phyloP scores from a whole-genome alignment of 1,140 invertebrate species.

The Phocides pigmalion region DNA sequence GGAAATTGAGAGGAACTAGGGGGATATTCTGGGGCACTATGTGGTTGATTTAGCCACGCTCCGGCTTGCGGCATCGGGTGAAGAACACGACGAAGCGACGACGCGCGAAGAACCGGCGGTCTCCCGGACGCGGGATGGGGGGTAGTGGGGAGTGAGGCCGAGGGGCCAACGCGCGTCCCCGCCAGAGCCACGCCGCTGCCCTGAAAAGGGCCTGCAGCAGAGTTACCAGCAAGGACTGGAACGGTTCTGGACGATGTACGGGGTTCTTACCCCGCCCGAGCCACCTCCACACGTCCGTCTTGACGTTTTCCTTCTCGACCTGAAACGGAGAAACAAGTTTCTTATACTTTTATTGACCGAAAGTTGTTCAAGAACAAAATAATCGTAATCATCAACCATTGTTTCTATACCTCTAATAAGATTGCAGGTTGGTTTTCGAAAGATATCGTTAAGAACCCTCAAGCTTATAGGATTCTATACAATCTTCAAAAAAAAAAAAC shows the following conservation, averaged over 20 bases:
- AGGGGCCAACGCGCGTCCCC: neutral
- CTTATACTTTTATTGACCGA: too few species aligned
- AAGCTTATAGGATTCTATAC: too few species aligned
- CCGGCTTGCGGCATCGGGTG: neutral
- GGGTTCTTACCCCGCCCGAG: neutral
- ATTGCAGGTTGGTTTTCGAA: too few species aligned
- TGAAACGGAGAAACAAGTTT: too few species aligned
- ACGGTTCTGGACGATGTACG: neutral
- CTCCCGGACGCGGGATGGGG: neutral
- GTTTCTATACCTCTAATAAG: too few species aligned
- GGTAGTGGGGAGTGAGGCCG: neutral
- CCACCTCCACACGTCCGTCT: neutral
- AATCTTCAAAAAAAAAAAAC: too few species aligned
- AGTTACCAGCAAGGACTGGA: neutral
- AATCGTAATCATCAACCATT: too few species aligned
- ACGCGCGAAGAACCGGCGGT: neutral
- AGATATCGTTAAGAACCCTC: too few species aligned
- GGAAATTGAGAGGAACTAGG: too few species aligned
- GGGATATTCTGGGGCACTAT: too few species aligned
- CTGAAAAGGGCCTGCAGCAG: neutral
- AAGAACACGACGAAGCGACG: neutral
- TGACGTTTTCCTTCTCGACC: neutral
- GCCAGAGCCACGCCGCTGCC: neutral
- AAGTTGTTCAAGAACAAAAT: too few species aligned
- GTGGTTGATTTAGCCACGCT: neutral